Conservation (phyloP, 2,888 invertebrate species). For the Drosophila longiperda region DNA sequence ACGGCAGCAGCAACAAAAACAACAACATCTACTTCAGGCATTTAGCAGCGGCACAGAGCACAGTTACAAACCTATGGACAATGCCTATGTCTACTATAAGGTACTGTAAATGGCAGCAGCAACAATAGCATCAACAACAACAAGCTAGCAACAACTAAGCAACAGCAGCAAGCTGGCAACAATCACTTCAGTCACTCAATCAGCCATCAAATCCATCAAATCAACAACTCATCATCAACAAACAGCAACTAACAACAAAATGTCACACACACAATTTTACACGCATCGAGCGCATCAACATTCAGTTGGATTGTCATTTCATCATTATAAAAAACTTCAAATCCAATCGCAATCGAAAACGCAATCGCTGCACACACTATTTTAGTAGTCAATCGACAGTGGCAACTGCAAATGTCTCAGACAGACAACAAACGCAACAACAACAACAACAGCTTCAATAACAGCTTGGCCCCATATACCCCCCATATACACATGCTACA, state of each 20-base stretch:
- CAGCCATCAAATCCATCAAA: constrained; percentile 32
- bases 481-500: constrained; percentile 1
- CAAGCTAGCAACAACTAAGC: constrained; percentile 25
- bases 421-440: constrained; percentile 16
- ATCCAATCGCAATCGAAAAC: constrained; percentile 17
- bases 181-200: constrained; percentile 34
- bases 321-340: constrained; percentile 43
- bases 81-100: constrained; percentile 85
- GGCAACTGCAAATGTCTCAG: constrained; percentile 40
- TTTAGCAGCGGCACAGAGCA: constrained; percentile 61
- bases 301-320: constrained; percentile 44
- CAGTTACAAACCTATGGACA: constrained; percentile 84
- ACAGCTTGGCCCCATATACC: constrained; percentile 5
- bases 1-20: constrained; percentile 29
- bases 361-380: constrained; percentile 17
- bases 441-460: neutral
- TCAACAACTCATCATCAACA: constrained; percentile 40
- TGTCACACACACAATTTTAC: constrained; percentile 19
- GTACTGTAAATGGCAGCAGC: constrained; percentile 72
- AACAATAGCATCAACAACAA: constrained; percentile 21
- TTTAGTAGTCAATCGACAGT: constrained; percentile 26
- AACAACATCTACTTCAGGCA: constrained; percentile 61
- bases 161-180: constrained; percentile 37
- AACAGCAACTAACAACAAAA: constrained; percentile 42
- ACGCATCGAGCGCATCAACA: constrained; percentile 37